phyloP scores from a whole-genome alignment of 2,888 invertebrate species.

The Apodemia duryi region DNA sequence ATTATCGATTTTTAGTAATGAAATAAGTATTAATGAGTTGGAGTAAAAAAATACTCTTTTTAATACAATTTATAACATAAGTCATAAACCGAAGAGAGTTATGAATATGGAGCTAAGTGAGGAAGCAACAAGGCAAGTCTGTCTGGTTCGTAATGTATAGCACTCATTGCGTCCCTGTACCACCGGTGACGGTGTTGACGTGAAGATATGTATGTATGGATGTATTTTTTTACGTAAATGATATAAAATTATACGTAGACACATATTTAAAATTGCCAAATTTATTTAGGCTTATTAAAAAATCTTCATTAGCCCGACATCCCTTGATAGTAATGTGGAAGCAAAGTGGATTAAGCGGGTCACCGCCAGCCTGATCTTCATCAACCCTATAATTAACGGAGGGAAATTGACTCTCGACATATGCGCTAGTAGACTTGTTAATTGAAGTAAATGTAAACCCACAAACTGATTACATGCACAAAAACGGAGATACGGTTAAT shows the following conservation, averaged over 20 bases:
- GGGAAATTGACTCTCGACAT: constrained; percentile 60
- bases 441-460: constrained; percentile 24
- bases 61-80: no score
- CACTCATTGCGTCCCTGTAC: no score
- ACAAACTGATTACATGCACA: constrained; percentile 15
- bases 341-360: constrained; percentile 51
- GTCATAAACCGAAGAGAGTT: no score
- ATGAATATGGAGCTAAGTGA: no score
- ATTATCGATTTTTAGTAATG: no score
- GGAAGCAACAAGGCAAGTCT: no score
- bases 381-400: constrained; percentile 63
- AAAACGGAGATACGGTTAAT: neutral
- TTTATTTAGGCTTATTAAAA: constrained; percentile 16
- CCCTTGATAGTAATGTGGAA: constrained; percentile 20
- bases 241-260: neutral
- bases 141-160: no score
- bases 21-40: no score
- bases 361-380: constrained; percentile 53
- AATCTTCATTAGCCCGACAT: constrained; percentile 15
- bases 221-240: no score
- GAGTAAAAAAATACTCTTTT: no score
- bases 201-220: no score
- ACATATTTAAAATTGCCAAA: neutral
- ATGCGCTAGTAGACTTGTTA: constrained; percentile 31
- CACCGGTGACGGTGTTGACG: no score